These are phyloP conservation scores for Ciconia nigra DNA, from an alignment of 2,797 vertebrate species.

Conservation along the genomic window DNA sequence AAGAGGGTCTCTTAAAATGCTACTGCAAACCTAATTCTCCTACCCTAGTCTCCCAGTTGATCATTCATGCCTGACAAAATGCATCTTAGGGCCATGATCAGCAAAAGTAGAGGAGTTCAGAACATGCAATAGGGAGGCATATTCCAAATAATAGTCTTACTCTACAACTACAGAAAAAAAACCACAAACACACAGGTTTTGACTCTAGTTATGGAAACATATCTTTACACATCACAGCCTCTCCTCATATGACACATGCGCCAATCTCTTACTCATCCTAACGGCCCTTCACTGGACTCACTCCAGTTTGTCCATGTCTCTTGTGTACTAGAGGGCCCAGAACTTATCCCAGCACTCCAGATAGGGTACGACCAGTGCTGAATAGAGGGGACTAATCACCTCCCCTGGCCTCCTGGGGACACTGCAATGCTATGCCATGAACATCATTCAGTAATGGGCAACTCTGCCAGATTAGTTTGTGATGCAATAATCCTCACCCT, in stretches of 20 bases:
- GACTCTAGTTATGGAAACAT: background rate
- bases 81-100: background rate
- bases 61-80: background rate
- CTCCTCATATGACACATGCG: background rate
- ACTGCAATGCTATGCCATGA: background rate
- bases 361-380: background rate
- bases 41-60: background rate
- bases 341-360: background rate
- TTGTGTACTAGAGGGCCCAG: background rate
- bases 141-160: background rate
- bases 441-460: background rate
- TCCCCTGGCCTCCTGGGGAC: background rate
- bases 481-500: background rate
- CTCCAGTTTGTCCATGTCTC: background rate
- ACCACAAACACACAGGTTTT: background rate
- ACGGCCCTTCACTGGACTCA: background rate
- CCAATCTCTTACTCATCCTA: background rate
- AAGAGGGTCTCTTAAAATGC: background rate
- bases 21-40: background rate
- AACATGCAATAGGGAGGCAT: background rate
- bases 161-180: background rate
- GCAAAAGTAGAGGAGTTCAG: background rate
- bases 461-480: background rate
- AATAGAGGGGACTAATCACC: background rate
- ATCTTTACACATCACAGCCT: background rate